Base-by-base conservation (phyloP, 2,888 invertebrate species). In the Arctia plantaginis region DNA sequence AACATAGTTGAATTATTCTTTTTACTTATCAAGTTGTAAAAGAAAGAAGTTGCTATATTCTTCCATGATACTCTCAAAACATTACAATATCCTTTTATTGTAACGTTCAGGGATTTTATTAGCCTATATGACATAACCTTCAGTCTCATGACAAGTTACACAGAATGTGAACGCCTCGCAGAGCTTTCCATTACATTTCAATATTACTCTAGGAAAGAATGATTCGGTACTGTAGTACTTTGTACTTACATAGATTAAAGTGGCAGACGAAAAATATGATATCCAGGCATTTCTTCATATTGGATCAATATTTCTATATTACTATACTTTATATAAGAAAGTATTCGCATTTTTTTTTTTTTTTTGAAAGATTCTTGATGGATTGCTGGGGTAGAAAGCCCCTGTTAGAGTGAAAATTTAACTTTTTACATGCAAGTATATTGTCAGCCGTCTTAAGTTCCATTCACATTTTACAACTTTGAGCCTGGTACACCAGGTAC, bases 151-250 rank as follows among this genome's bases (percentile, higher is more conserved):
- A 47, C 51, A 47, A 30, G 47, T 51, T 74, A 64, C 73, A 68
- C 15, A 30, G 30, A 62, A 70, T 70, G 62, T 65, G 62, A 65
- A 47, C 51, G 59, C 77, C 72, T 66, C 72, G 67, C 27, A 71
- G 51, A 77, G 75, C 69, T 74, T 67, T 76, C 74, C 77, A 77
- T 82, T 77, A 78, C 76, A 23, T 69, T 72, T 79, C 71, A 78
- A 66, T 77, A 79, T 80, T 77, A 81, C 80, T 81, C 78, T 75
- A 76, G 78, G 73, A 44, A 76, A 66, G 72, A 77, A 78, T 77
- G 76, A 81, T 81, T 82, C 74, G 77, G 80, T 80, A 79, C 81
- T 76, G 71, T 69, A 72, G 71, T 72, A 62, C 78, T 30, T 62
- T 62, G 69, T 55, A 68, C 68, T 47, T 18, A 1, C 78, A 81